A percentile compares a stretch with the other conserved stretches of the same genome.
Evolutionary conservation across 2,888 invertebrate species (phyloP).

Genomic region (Luperina nickerlii): DNA sequence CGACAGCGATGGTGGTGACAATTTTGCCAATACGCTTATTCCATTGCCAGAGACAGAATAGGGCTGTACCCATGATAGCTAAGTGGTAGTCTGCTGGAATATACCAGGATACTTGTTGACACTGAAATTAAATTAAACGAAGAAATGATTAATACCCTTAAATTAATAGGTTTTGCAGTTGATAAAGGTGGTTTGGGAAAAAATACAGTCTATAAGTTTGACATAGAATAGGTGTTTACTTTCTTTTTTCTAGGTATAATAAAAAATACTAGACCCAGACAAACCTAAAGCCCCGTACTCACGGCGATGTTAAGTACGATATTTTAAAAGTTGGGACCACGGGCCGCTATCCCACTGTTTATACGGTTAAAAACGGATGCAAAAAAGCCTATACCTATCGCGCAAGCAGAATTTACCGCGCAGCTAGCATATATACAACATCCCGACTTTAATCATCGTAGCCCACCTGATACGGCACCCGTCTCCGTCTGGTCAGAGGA

Average conservation of each 20-base stretch:
- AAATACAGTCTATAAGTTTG: neutral
- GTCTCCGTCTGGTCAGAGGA: too few species aligned
- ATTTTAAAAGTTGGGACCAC: too few species aligned
- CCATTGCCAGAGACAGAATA: conserved; percentile 58
- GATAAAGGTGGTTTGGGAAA: neutral
- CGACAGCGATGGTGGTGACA: conserved; percentile 8
- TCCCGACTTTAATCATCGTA: too few species aligned
- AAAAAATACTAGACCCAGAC: too few species aligned
- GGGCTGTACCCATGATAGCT: conserved; percentile 43
- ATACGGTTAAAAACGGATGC: too few species aligned
- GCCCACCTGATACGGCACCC: too few species aligned
- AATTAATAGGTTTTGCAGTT: neutral
- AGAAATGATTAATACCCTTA: neutral
- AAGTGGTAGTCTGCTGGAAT: conserved; percentile 58
- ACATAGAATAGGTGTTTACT: neutral
- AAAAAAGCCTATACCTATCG: too few species aligned
- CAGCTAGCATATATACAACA: too few species aligned
- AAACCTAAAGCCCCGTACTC: too few species aligned
- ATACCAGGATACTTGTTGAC: conserved; percentile 56
- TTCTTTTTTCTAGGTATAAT: neutral
- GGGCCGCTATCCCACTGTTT: too few species aligned
- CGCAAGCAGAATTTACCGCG: too few species aligned
- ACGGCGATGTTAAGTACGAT: too few species aligned
- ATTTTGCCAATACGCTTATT: conserved; percentile 47
- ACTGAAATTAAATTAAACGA: conserved; percentile 33